phyloP scores from a whole-genome alignment of 2,113 vertebrate species.

The Vicugna pacos region DNA sequence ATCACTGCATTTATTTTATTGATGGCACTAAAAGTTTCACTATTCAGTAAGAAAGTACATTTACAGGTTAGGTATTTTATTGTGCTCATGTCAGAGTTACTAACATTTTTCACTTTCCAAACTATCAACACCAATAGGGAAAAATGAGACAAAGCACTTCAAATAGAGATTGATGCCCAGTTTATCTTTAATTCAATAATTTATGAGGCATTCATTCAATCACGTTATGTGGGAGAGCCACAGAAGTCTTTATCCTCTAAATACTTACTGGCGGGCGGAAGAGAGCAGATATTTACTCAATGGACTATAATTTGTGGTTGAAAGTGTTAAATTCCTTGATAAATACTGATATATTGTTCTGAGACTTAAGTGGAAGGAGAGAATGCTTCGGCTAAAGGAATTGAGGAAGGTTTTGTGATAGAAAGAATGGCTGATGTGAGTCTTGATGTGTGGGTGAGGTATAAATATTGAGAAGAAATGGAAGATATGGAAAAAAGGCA shows the following conservation, averaged over 20 bases:
- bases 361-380: neutral
- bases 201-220: slow-evolving; percentile 31
- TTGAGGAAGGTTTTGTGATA: neutral
- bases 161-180: neutral
- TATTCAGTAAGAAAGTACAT: neutral
- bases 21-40: neutral
- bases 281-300: neutral
- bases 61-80: neutral
- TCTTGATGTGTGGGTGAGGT: neutral
- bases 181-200: slow-evolving; percentile 47
- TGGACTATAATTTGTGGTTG: neutral
- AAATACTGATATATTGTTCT: neutral
- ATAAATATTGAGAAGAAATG: neutral
- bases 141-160: neutral
- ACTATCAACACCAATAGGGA: neutral
- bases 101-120: neutral
- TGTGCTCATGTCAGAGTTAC: neutral
- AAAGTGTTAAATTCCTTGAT: neutral
- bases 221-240: neutral
- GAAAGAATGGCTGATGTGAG: neutral
- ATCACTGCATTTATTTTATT: slow-evolving; percentile 18
- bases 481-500: neutral
- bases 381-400: neutral
- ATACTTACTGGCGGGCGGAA: neutral
- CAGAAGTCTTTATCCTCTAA: neutral